These are phyloP conservation scores for Cephalopachus bancanus DNA, from an alignment of 2,797 vertebrate genomes.

Conservation along the genomic window DNA sequence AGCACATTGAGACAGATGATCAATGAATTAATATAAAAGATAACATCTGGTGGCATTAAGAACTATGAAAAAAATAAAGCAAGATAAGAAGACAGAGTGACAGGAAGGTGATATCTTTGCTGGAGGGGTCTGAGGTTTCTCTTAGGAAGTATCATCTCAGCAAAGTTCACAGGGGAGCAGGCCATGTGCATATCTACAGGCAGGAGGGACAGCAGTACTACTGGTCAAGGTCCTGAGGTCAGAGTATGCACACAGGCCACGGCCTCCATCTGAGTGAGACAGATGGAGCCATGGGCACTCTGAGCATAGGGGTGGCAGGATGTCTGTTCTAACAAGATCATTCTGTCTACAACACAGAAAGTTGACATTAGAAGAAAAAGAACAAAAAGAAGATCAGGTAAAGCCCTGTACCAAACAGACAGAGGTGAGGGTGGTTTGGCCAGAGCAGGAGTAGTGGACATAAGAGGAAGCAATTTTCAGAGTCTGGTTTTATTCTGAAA, in stretches of 20 bases:
- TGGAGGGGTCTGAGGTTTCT: neutral
- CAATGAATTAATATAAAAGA: neutral
- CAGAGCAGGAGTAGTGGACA: neutral
- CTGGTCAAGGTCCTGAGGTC: neutral
- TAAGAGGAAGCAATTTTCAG: neutral
- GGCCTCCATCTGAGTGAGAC: neutral
- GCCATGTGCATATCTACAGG: accelerated
- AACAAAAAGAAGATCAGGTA: neutral
- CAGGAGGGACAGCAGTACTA: no score
- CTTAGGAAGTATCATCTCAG: neutral
- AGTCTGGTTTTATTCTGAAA: neutral
- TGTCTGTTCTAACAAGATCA: neutral
- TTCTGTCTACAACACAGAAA: neutral
- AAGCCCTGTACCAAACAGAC: no score
- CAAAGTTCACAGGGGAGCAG: neutral
- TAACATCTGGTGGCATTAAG: neutral
- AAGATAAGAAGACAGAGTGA: neutral
- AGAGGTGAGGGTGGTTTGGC: no score
- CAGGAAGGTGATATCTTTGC: neutral
- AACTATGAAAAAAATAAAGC: neutral
- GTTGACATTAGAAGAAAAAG: neutral
- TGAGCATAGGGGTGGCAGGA: neutral
- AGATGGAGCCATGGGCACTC: neutral
- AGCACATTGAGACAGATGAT: neutral
- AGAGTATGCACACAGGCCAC: accelerated